A percentile compares a stretch with the other conserved stretches of the same genome.
phyloP scores from a whole-genome alignment of 2,888 invertebrate genomes.

The Horisme vitalbata region DNA sequence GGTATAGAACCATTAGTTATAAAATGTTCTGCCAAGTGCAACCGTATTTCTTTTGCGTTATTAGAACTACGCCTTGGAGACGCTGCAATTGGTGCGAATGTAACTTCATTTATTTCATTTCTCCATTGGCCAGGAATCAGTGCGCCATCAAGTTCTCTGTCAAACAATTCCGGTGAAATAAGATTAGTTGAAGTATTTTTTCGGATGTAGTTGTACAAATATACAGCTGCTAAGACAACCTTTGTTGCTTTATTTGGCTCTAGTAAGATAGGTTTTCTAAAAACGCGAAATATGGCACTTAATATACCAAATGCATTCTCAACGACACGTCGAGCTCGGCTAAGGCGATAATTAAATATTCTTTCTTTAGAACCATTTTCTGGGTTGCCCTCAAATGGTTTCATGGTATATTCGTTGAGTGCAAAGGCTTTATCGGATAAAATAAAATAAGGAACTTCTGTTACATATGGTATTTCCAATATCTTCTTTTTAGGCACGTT shows the following conservation, averaged over 20 bases:
- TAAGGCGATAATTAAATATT: slow-evolving; percentile 40
- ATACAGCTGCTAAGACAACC: slow-evolving; percentile 26
- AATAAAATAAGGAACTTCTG: slow-evolving; percentile 35
- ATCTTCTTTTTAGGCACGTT: slow-evolving; percentile 8
- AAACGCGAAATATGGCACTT: slow-evolving; percentile 23
- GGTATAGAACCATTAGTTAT: slow-evolving; percentile 25
- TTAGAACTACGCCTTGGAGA: slow-evolving; percentile 22
- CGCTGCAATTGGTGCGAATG: slow-evolving; percentile 18
- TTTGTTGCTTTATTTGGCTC: slow-evolving; percentile 23
- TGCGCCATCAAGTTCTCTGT: slow-evolving; percentile 29
- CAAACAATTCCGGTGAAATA: slow-evolving; percentile 33
- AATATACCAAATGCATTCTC: slow-evolving; percentile 40
- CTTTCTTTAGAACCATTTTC: slow-evolving; percentile 31
- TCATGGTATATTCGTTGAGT: slow-evolving; percentile 34
- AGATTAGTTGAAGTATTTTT: slow-evolving; percentile 17
- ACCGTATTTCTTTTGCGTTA: slow-evolving; percentile 32
- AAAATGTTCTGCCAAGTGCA: slow-evolving; percentile 34
- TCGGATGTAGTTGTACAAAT: slow-evolving; percentile 31
- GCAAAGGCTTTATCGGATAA: slow-evolving; percentile 34
- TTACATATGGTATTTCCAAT: slow-evolving; percentile 36
- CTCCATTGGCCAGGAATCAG: slow-evolving; percentile 32
- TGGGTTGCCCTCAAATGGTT: slow-evolving; percentile 32
- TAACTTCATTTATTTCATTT: slow-evolving; percentile 8
- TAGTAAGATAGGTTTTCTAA: slow-evolving; percentile 23
- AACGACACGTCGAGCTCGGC: slow-evolving; percentile 35